A percentile compares a stretch with the other conserved stretches of the same genome.
Conservation (phyloP, 2,113 vertebrate species). For the Stictonetta naevosa region DNA sequence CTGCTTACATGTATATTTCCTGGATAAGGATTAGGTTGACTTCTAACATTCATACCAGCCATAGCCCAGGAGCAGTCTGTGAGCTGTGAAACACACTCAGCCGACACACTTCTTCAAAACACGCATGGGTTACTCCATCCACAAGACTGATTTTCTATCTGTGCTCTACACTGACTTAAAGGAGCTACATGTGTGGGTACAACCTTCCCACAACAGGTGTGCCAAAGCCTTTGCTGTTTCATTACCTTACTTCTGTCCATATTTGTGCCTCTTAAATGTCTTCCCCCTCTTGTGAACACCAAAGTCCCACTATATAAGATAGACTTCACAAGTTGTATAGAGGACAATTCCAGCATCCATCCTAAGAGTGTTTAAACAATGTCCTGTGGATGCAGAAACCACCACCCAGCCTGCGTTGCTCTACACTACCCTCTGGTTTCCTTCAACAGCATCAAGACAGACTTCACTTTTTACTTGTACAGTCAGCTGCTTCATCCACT, state of each 20-base stretch:
- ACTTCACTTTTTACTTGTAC: neutral
- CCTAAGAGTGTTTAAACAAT: neutral
- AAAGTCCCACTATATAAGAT: neutral
- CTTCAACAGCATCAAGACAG: neutral
- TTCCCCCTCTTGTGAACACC: accelerated
- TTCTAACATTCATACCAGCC: neutral
- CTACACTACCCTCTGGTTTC: neutral
- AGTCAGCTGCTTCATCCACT: neutral
- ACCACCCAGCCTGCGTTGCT: neutral
- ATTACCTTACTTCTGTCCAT: neutral
- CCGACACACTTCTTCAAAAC: neutral
- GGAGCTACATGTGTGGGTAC: neutral
- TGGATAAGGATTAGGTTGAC: neutral
- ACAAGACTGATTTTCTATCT: neutral
- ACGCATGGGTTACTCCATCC: accelerated
- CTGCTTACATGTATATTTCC: neutral
- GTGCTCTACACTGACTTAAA: accelerated
- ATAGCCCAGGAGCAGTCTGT: accelerated
- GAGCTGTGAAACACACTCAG: neutral
- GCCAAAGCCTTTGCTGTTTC: neutral
- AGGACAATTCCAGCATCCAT: neutral
- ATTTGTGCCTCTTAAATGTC: neutral
- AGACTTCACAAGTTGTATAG: neutral
- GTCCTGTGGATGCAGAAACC: neutral
- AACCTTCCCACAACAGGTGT: neutral